Conservation (phyloP, 2,888 invertebrate species). For the Beris chalybata region DNA sequence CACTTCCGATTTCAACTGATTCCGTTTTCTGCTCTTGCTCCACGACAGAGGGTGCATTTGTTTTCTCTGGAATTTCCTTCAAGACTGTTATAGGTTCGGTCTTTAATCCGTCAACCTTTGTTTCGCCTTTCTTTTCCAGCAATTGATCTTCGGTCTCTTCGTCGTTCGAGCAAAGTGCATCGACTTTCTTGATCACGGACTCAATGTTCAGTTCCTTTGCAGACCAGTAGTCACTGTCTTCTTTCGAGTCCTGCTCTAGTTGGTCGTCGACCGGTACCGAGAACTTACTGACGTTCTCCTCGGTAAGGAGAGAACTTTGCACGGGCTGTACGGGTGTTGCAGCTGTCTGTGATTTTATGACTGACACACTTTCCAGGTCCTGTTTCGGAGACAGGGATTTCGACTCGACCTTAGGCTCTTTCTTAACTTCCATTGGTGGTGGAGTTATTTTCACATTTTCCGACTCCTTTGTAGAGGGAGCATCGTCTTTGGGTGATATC, state of each 20-base stretch:
- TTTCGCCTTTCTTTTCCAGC: constrained; percentile 1
- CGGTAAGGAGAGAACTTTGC: constrained; percentile 46
- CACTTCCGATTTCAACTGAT: constrained; percentile 5
- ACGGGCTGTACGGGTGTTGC: constrained; percentile 41
- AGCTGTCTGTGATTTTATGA: constrained; percentile 35
- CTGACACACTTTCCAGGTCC: constrained; percentile 29
- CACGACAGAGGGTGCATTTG: neutral
- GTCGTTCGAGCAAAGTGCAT: constrained; percentile 64
- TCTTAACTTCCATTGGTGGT: constrained; percentile 4
- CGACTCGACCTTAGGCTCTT: constrained; percentile 15
- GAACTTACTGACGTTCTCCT: constrained; percentile 52
- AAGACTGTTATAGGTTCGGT: neutral
- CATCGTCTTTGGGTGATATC: neutral
- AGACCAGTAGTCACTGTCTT: constrained; percentile 77
- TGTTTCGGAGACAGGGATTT: constrained; percentile 21
- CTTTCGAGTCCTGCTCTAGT: constrained; percentile 62
- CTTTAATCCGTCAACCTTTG: no score
- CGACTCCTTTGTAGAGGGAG: no score
- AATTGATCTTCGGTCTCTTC: constrained; percentile 28
- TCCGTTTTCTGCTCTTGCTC: constrained; percentile 32
- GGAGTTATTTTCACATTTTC: neutral
- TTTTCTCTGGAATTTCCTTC: constrained; percentile 31
- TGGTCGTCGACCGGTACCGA: constrained; percentile 49
- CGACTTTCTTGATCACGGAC: constrained; percentile 78
- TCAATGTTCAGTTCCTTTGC: constrained; percentile 79